Conservation (phyloP, 2,888 invertebrate genomes). For the Pheosia tremula region DNA sequence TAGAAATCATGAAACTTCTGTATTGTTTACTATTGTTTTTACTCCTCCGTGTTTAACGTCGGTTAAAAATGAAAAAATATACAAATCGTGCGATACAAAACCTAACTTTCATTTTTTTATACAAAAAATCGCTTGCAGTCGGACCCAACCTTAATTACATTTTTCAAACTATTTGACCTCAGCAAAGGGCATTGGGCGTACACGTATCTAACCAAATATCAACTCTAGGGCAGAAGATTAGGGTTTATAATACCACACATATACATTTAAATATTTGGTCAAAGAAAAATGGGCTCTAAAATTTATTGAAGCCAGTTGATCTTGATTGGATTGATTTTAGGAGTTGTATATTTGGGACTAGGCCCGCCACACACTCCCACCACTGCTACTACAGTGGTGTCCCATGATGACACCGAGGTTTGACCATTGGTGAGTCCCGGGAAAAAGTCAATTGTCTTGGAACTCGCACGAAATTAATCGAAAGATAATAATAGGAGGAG, state of each 20-base stretch:
- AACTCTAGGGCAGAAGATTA: neutral
- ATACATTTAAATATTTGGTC: neutral
- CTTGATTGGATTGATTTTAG: constrained; percentile 1
- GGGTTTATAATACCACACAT: constrained; percentile 9
- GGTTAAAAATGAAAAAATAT: too few relatives aligned
- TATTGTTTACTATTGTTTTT: too few relatives aligned
- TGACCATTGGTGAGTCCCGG: too few relatives aligned
- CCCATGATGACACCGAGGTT: too few relatives aligned
- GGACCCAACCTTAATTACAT: neutral
- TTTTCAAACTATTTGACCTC: constrained; percentile 8
- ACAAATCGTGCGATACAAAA: too few relatives aligned
- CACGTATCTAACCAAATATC: constrained; percentile 8
- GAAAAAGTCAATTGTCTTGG: too few relatives aligned
- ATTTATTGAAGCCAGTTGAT: constrained; percentile 14
- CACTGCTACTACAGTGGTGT: too few relatives aligned
- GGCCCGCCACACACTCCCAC: too few relatives aligned
- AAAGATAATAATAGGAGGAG: too few relatives aligned
- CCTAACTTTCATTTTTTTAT: neutral
- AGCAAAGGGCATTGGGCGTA: constrained; percentile 12
- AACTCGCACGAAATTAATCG: too few relatives aligned
- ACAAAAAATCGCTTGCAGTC: neutral
- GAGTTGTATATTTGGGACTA: neutral
- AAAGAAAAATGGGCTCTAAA: constrained; percentile 1
- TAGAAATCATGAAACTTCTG: too few relatives aligned
- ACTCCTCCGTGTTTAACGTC: too few relatives aligned